Conservation (phyloP, 1,140 invertebrate genomes). For the Panagrolaimus sp. region DNA sequence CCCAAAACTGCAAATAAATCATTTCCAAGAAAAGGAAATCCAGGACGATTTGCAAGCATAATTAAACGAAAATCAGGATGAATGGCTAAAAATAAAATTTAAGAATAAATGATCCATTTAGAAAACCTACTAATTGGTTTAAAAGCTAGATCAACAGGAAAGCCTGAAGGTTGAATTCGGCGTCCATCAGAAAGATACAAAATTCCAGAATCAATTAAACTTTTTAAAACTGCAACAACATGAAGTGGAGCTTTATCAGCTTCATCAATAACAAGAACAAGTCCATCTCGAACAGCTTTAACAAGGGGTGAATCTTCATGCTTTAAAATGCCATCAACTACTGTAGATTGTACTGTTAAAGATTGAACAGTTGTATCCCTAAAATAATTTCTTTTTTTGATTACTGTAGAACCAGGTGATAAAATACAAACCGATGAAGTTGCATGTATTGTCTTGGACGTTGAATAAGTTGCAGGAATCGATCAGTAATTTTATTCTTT, state of each 20-base stretch:
- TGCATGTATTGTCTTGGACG: conserved; percentile 89
- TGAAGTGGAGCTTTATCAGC: conserved; percentile 93
- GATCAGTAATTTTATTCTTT: conserved; percentile 86
- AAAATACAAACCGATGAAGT: conserved; percentile 68
- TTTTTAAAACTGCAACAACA: conserved; percentile 83
- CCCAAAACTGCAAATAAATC: conserved; percentile 85
- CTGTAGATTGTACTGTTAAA: conserved; percentile 81
- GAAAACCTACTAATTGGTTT: conserved; percentile 26
- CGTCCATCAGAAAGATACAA: conserved; percentile 90
- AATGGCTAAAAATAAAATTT: conserved; percentile 55
- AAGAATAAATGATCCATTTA: neutral
- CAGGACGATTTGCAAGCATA: conserved; percentile 87
- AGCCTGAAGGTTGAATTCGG: conserved; percentile 65
- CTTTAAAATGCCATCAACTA: conserved; percentile 77
- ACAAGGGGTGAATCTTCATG: conserved; percentile 91
- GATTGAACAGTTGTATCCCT: conserved; percentile 92
- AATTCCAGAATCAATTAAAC: conserved; percentile 83
- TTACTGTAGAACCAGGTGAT: conserved; percentile 23
- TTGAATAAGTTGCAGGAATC: conserved; percentile 79
- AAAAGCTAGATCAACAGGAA: conserved; percentile 8
- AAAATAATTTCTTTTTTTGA: conserved; percentile 26
- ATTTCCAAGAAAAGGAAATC: conserved; percentile 94
- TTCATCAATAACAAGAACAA: conserved; percentile 87
- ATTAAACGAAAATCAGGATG: conserved; percentile 84
- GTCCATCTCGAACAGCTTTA: conserved; percentile 78